Evolutionary conservation across 2,888 invertebrate species (phyloP), one percentile per base, ranked within the genome.

Genomic region (Parnassius orleans): DNA sequence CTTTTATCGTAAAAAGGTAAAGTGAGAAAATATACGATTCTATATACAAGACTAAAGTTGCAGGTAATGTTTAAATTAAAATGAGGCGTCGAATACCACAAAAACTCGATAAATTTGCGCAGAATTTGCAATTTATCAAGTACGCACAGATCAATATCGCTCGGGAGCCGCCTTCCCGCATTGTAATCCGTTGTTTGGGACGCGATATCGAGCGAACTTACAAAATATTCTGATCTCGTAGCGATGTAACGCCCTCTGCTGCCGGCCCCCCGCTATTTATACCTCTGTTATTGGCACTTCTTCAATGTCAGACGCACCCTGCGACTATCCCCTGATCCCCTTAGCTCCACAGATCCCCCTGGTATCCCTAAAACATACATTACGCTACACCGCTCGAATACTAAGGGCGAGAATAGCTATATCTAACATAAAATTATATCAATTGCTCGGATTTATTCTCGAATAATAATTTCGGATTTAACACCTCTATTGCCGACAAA

Each of bases 261-360:
- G 78, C 77, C 83, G 84, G 84, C 87, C 90, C 87, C 87, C 84
- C 78, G 81, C 90, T 89, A 89, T 90, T 92, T 92, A 90, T 92
- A 88, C 91, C 90, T 83, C 87, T 81, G 89, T 92, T 92, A 92
- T 92, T 91, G 92, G 88, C 92, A 92, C 92, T 92, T 91, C 92
- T 92, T 92, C 92, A 92, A 90, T 92, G 92, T 92, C 92, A 92
- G 86, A 79, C 91, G 90, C 92, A 92, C 91, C 92, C 92, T 87
- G 87, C 75, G 83, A 63, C 63, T 54, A 57, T 82, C 86, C 85
- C 80, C 81, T 68, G 79, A 81, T 79, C 82, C 84, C 77, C 78
- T 78, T 80, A 81, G 78, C 84, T 81, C 80, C 74, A 69, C 72
- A 71, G 79, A 77, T 79, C 81, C 80, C 78, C 81, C 78, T 75